Evolutionary conservation across 2,888 invertebrate species (phyloP).

Genomic region (Lycophotia porphyrea): DNA sequence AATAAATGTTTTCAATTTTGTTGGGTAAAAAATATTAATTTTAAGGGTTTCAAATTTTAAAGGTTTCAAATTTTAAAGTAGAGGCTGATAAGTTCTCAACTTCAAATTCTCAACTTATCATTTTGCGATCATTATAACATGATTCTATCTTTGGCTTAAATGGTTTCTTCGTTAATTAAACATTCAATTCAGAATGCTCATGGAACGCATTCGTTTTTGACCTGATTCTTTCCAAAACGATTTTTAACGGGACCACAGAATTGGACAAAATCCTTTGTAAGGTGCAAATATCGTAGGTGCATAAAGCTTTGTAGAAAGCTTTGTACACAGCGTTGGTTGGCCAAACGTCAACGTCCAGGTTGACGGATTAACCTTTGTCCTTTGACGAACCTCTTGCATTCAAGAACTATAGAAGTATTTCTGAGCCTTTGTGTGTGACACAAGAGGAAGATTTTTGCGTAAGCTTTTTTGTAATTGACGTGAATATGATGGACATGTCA

Average conservation of each 20-base stretch:
- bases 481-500: background rate
- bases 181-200: background rate
- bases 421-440: background rate
- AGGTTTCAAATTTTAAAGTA: background rate
- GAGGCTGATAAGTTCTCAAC: background rate
- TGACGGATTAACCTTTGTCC: conserved; percentile 34
- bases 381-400: conserved; percentile 36
- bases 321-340: conserved; percentile 16
- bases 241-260: background rate
- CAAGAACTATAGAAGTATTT: conserved; percentile 37
- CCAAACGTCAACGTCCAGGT: conserved; percentile 24
- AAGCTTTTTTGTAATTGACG: background rate
- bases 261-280: conserved; percentile 4
- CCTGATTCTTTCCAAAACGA: background rate
- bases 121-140: background rate
- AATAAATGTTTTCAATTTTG: background rate
- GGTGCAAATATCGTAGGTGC: conserved; percentile 8
- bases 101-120: background rate
- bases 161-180: background rate
- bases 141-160: background rate
- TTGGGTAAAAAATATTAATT: background rate
- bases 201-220: background rate
- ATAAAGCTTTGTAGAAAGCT: conserved; percentile 4
- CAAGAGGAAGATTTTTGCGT: background rate
- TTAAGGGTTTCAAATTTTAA: too few relatives aligned